Base-by-base conservation (phyloP, 2,888 invertebrate genomes). In the Bugula neritina region DNA sequence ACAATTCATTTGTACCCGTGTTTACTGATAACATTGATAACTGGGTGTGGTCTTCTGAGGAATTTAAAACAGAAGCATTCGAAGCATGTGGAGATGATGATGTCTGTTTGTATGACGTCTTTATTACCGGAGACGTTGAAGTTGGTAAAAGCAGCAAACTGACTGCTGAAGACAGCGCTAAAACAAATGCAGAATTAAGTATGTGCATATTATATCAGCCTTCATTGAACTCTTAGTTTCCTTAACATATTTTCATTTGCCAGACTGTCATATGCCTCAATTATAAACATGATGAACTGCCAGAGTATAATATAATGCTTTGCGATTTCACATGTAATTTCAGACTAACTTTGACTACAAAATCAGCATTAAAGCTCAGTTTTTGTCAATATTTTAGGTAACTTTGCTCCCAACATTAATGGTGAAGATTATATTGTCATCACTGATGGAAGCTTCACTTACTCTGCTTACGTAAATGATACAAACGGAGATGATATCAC, bases 1-100 rank as follows among this genome's bases (percentile, higher is more conserved):
- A 63, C 63, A 63, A 63, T 31, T 63, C 63, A 63, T 63, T 63
- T 34, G 63, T 29, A 29, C 63, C 63, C 10, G 63, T 63, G 10
- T 63, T 63, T 63, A 63, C 27, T 27, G 63, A 63, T 63, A 31
- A 63, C 31, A n/a, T 63, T n/a, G 31, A 63, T 31, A 63, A 31
- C 27, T 63, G 63, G 63, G 31, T 31, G 13, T 63, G 63, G 63
- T 63, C 63, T 31, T 25, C 63, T 13, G 63, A 63, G 31, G 63
- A 31, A n/a, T 31, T 63, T n/a, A 63, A 63, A 31, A n/a, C 2
- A 31, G 29, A 27, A 10, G 27, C 63, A 13, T 63, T 31, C 34
- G 63, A 25, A 21, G 13, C 27, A 13, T 63, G 63, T 63, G 63
- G 63, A 5, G 31, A 21, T 25, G 31, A 63, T n/a, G 13, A 27